Evolutionary conservation across 2,113 vertebrate genomes (phyloP).

Genomic region (Mandrillus leucophaeus): DNA sequence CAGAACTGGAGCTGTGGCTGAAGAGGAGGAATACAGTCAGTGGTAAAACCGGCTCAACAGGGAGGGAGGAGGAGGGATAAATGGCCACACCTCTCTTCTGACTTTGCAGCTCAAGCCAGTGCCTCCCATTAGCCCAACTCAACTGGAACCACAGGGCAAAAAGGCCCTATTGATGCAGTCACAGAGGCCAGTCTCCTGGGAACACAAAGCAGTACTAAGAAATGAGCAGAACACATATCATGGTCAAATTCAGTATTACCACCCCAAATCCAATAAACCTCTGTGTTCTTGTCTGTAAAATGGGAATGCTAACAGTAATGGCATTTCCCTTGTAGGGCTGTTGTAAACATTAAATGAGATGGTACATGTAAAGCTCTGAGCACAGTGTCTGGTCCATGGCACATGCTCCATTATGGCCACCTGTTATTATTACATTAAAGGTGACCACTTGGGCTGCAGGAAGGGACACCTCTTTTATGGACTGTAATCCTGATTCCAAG

Average conservation of each 20-base stretch:
- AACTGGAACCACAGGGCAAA: background rate
- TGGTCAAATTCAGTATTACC: background rate
- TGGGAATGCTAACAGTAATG: background rate
- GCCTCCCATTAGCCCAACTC: background rate
- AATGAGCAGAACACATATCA: background rate
- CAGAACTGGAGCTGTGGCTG: background rate
- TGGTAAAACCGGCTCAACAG: background rate
- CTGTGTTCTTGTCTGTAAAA: background rate
- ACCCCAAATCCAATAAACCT: background rate
- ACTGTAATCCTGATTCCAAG: background rate
- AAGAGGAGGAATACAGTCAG: background rate
- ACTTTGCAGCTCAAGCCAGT: background rate
- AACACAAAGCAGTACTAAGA: background rate
- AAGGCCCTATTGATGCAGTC: background rate
- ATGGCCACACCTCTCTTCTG: background rate
- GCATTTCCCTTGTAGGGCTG: background rate
- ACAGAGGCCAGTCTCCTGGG: background rate
- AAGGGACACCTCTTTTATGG: background rate
- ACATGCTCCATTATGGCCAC: rapidly evolving
- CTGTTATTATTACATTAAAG: background rate
- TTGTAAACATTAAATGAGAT: background rate
- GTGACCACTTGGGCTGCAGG: background rate
- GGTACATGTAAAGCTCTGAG: background rate
- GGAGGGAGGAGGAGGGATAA: background rate
- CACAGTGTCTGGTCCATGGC: rapidly evolving